Percentiles rank a stretch among this genome's conserved stretches.
Conservation (phyloP, 2,888 invertebrate genomes). For the Itoplectis maculator region DNA sequence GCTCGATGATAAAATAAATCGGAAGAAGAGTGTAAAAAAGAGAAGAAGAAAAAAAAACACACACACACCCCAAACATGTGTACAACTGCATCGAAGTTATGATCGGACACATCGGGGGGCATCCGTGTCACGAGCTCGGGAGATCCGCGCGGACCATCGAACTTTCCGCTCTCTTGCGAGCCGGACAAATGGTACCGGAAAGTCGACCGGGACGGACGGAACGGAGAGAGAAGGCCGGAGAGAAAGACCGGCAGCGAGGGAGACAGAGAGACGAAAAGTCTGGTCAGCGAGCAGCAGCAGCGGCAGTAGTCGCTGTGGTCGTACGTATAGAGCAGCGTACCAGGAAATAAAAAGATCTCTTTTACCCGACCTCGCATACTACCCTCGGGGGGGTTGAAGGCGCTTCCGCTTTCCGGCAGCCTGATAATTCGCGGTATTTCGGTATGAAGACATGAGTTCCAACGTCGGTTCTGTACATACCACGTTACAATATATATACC, state of each 20-base stretch:
- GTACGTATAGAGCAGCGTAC: neutral
- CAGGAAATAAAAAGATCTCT: constrained; percentile 46
- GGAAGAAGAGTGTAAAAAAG: neutral
- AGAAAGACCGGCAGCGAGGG: neutral
- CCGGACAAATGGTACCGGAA: constrained; percentile 65
- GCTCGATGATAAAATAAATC: constrained; percentile 46
- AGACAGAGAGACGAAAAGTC: constrained; percentile 27
- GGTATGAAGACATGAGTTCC: constrained; percentile 37
- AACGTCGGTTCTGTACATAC: constrained; percentile 21
- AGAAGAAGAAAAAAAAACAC: neutral
- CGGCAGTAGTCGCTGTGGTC: neutral
- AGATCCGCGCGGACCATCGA: constrained; percentile 46
- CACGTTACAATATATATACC: constrained; percentile 22
- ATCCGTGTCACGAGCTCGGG: constrained; percentile 45
- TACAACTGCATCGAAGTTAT: constrained; percentile 30
- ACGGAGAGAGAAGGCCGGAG: neutral
- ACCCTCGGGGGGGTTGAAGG: constrained; percentile 21
- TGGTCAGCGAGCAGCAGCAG: constrained; percentile 16
- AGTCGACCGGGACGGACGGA: constrained; percentile 31
- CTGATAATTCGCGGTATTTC: constrained; percentile 56
- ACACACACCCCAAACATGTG: constrained; percentile 2
- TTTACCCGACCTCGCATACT: constrained; percentile 7
- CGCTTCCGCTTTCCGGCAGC: constrained; percentile 50
- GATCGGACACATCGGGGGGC: constrained; percentile 34
- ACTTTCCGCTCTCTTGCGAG: constrained; percentile 52